Evolutionary conservation across 2,888 invertebrate species (phyloP).

Genomic region (Sinopyrophorus schimmeli): DNA sequence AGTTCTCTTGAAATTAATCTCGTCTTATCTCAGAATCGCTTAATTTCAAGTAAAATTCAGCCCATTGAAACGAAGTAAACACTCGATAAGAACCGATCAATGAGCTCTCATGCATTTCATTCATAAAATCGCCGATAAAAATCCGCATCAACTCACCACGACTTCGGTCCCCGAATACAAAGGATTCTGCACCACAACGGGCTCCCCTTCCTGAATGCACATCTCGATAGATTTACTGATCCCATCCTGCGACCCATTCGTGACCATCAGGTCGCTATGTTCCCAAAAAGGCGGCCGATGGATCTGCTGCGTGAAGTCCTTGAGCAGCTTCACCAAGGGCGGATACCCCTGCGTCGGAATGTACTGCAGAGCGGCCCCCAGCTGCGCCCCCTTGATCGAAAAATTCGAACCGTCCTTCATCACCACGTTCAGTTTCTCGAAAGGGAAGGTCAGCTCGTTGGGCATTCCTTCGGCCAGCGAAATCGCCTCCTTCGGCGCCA

Average conservation of each 20-base stretch:
- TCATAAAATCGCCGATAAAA: no score
- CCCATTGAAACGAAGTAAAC: no score
- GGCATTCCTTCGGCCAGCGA: slow-evolving; percentile 76
- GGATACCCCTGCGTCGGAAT: slow-evolving; percentile 72
- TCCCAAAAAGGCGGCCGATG: slow-evolving; percentile 70
- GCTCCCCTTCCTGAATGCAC: slow-evolving; percentile 69
- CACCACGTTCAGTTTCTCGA: slow-evolving; percentile 63
- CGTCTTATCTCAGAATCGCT: no score
- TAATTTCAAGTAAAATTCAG: no score
- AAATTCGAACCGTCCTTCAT: slow-evolving; percentile 61
- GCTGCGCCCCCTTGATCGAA: slow-evolving; percentile 60
- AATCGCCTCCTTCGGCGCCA: slow-evolving; percentile 57
- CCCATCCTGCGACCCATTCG: slow-evolving; percentile 78
- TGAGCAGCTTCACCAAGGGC: slow-evolving; percentile 62
- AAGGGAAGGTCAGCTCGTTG: slow-evolving; percentile 72
- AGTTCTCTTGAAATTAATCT: no score
- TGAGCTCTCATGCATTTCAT: no score
- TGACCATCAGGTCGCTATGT: slow-evolving; percentile 66
- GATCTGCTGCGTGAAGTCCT: slow-evolving; percentile 63
- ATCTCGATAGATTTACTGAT: slow-evolving; percentile 75
- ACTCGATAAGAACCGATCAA: no score
- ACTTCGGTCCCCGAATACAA: slow-evolving; percentile 72
- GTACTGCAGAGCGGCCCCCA: slow-evolving; percentile 73
- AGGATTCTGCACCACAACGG: slow-evolving; percentile 71
- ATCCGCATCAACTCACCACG: slow-evolving; percentile 69